phyloP scores from a whole-genome alignment of 2,888 invertebrate genomes.

The Nemotelus nigrinus region DNA sequence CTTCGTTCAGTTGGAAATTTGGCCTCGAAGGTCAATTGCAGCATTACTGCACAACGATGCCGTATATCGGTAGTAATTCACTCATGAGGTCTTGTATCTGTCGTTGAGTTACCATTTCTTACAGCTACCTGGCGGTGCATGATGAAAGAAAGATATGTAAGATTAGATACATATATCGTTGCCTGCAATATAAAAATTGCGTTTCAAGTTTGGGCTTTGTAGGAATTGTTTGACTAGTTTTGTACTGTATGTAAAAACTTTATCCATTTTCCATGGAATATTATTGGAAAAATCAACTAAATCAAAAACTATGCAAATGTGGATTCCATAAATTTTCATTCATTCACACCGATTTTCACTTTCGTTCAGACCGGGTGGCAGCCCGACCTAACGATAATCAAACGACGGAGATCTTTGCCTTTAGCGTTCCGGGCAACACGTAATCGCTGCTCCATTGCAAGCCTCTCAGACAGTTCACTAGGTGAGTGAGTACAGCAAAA shows the following conservation, averaged over 20 bases:
- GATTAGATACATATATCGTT: too few species aligned
- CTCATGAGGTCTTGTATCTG: neutral
- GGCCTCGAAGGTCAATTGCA: slow-evolving; percentile 44
- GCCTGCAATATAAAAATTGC: too few species aligned
- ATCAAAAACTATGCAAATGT: too few species aligned
- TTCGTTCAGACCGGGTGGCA: too few species aligned
- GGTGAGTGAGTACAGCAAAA: slow-evolving; percentile 10
- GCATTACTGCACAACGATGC: slow-evolving; percentile 27
- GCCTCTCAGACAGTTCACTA: slow-evolving; percentile 1
- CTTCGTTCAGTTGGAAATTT: slow-evolving; percentile 39
- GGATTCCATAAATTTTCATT: too few species aligned
- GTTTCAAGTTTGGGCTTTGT: too few species aligned
- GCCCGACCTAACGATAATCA: too few species aligned
- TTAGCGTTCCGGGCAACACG: slow-evolving; percentile 34
- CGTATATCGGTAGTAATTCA: slow-evolving; percentile 23
- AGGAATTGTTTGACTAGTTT: too few species aligned
- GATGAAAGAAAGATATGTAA: neutral
- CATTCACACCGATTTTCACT: too few species aligned
- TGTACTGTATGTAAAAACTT: too few species aligned
- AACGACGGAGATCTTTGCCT: neutral
- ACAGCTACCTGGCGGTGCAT: neutral
- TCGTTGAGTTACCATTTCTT: neutral
- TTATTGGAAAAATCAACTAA: too few species aligned
- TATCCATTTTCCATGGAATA: too few species aligned
- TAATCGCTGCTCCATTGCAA: neutral